Evolutionary conservation across 1,140 invertebrate species (phyloP).

Genomic region (Drosophila malerkotliana): DNA sequence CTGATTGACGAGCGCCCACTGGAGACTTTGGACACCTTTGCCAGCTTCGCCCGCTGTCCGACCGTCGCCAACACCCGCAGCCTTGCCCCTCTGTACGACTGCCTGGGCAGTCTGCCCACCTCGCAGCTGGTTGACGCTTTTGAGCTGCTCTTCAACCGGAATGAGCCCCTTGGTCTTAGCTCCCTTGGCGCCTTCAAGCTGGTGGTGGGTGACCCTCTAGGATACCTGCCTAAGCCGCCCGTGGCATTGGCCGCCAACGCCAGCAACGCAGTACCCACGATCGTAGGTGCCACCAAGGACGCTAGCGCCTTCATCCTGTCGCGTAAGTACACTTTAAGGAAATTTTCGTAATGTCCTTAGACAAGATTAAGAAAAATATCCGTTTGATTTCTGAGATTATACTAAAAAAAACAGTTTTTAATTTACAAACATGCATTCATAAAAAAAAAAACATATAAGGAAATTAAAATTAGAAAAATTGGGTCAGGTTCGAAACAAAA

Average conservation of each 20-base stretch:
- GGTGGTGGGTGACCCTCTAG: constrained; percentile 69
- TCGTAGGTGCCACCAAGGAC: constrained; percentile 72
- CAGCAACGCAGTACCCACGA: constrained; percentile 52
- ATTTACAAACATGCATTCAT: no score
- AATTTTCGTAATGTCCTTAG: no score
- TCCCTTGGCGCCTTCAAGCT: constrained; percentile 73
- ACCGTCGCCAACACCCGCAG: constrained; percentile 2
- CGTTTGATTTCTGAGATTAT: no score
- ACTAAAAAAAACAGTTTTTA: no score
- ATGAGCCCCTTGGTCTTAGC: constrained; percentile 57
- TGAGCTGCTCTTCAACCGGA: constrained; percentile 56
- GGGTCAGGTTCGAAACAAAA: not conserved
- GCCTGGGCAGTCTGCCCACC: constrained; percentile 56
- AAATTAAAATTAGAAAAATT: not conserved
- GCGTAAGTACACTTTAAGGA: constrained; percentile 49
- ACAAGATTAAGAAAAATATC: no score
- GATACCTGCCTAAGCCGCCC: constrained; percentile 64
- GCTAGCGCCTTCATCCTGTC: constrained; percentile 78
- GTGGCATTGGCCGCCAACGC: constrained; percentile 49
- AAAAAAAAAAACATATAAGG: not conserved
- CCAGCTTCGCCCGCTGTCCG: constrained; percentile 63
- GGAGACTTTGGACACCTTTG: constrained; percentile 59
- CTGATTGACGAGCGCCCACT: constrained; percentile 69
- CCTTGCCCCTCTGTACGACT: constrained; percentile 47
- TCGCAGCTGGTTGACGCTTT: constrained; percentile 61